Evolutionary conservation across 2,888 invertebrate genomes (phyloP), one percentile per base, ranked within the genome.

Genomic region (Hydroisotoma schaefferi): DNA sequence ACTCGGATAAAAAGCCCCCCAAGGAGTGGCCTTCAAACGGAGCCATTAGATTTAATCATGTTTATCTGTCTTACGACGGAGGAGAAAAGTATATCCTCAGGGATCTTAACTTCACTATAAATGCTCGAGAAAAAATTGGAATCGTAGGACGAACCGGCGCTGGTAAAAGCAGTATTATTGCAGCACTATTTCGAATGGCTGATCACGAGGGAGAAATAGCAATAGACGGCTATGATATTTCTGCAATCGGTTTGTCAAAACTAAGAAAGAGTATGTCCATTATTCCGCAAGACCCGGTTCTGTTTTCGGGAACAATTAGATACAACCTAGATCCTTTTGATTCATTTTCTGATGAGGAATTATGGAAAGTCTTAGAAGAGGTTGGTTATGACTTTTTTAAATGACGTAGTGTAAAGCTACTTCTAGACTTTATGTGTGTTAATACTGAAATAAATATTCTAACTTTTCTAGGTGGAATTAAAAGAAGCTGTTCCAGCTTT

Each of bases 241-340:
- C 68, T 37, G 64, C 74, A 1, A 74, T 82, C 20, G 79, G 79
- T 6, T 76, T 81, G 26, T 80, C 86, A 75, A 87, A 89, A 73
- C 78, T 94, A 25, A 81, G 94, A 51, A 83, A 82, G 58, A 86
- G 85, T 72, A 87, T 94, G 59, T 87, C 94, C 0, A 94, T 94
- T 73, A 94, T 94, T 74, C 94, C 94, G 0, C 94, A 94, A 80
- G 91, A 92, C 74, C 92, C 93, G 0, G 85, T 91, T 26, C 77
- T 93, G 26, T 93, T 94, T 78, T 88, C 90, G 0, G 94, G 93
- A 40, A 87, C 90, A 1, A 82, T 94, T 80, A 81, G 94, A 1
- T 86, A 87, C 74, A 94, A 94, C 79, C 80, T 94, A 59, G 94
- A 94, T 79, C 94, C 94, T 1, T 93, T 94, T 76, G 84, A 87